phyloP scores from a whole-genome alignment of 2,113 vertebrate genomes.

The Eonycteris spelaea region DNA sequence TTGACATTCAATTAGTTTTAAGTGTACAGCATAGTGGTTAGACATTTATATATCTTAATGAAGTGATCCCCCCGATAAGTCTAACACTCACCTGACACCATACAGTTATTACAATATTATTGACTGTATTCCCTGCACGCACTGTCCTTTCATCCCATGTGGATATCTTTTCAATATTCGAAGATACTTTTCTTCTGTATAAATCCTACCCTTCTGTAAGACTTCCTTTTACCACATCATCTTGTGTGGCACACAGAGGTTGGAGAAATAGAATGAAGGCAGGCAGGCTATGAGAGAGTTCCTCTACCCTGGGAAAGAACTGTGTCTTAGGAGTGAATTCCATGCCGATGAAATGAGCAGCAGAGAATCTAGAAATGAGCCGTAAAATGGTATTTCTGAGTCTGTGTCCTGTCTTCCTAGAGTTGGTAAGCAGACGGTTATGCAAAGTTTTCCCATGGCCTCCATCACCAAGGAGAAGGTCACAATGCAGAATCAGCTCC shows the following conservation, averaged over 20 bases:
- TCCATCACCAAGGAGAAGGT: conserved; percentile 97
- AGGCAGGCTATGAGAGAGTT: background rate
- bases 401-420: conserved; percentile 24
- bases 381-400: background rate
- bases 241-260: background rate
- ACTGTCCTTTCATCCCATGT: background rate
- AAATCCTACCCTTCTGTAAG: background rate
- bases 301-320: background rate
- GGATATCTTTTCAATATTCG: background rate
- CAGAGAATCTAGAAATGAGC: background rate
- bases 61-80: background rate
- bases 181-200: background rate
- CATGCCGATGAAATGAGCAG: background rate
- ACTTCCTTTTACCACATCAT: background rate
- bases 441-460: conserved; percentile 94
- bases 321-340: background rate
- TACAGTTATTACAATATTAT: too few species aligned
- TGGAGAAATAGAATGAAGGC: background rate
- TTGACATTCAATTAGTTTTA: background rate
- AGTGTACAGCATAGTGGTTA: background rate
- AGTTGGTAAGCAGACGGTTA: conserved; percentile 95
- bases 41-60: background rate
- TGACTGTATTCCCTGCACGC: background rate
- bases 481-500: conserved; percentile 92
- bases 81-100: too few species aligned